A percentile compares a stretch with the other conserved stretches of the same genome.
Evolutionary conservation across 2,888 invertebrate species (phyloP).

Genomic region (Tanytarsus gracilentus): DNA sequence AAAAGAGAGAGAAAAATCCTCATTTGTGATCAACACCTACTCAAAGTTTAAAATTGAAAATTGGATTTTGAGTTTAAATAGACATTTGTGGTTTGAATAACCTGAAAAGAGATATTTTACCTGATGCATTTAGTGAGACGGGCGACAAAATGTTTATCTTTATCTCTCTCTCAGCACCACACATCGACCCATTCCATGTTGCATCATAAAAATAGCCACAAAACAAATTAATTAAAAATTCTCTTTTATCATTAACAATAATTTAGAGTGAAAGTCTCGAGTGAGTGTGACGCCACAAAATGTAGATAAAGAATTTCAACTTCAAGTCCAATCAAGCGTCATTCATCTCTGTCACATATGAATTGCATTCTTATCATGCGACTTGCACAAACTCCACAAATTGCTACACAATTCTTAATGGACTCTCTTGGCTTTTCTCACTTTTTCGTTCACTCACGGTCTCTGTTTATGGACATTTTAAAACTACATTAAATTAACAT

Average conservation of each 20-base stretch:
- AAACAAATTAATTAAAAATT: conserved; percentile 25
- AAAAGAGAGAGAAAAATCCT: neutral
- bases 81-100: too few relatives aligned
- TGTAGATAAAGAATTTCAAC: neutral
- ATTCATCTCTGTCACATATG: conserved; percentile 19
- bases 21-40: too few relatives aligned
- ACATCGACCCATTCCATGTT: neutral
- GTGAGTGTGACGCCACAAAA: neutral
- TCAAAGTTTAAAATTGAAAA: too few relatives aligned
- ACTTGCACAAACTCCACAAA: conserved; percentile 1
- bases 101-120: neutral
- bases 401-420: conserved; percentile 20
- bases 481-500: conserved; percentile 26
- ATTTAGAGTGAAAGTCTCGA: neutral
- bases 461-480: conserved; percentile 22
- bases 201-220: conserved; percentile 18
- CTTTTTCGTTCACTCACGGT: too few relatives aligned
- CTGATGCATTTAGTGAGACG: neutral
- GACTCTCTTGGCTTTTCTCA: too few relatives aligned
- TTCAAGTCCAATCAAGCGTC: conserved; percentile 10
- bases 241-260: neutral
- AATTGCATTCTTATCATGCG: conserved; percentile 16
- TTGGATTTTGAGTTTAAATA: too few relatives aligned
- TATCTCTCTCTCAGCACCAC: neutral
- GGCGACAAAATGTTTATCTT: conserved; percentile 3